Percentiles rank a stretch among this genome's conserved stretches.
Evolutionary conservation across 2,888 invertebrate species (phyloP).

Genomic region (Napeogenes inachia): DNA sequence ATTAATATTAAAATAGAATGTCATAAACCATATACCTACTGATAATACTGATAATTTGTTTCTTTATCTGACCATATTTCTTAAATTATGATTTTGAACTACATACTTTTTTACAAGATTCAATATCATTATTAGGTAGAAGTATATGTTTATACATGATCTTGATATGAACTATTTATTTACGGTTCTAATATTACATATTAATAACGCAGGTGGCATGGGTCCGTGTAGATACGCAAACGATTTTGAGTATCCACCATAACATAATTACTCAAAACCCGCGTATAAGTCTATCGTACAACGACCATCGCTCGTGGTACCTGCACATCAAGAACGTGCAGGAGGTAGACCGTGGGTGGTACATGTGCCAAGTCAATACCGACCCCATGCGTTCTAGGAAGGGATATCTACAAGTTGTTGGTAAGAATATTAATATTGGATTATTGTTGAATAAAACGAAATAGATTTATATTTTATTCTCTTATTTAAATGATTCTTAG

Average conservation of each 20-base stretch:
- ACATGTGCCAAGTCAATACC: constrained; percentile 95
- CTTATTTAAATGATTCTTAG: constrained; percentile 63
- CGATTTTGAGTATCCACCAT: constrained; percentile 93
- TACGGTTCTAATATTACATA: background rate
- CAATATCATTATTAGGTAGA: too few relatives aligned
- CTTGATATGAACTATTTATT: background rate
- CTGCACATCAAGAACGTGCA: constrained; percentile 92
- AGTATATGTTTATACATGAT: too few relatives aligned
- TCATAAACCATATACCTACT: too few relatives aligned
- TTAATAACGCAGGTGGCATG: constrained; percentile 85
- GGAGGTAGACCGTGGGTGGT: constrained; percentile 93
- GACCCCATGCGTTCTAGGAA: constrained; percentile 95
- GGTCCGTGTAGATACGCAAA: constrained; percentile 95
- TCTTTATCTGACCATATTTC: too few relatives aligned
- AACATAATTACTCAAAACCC: constrained; percentile 94
- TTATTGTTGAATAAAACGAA: background rate
- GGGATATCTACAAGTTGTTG: constrained; percentile 93
- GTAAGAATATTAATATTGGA: constrained; percentile 57
- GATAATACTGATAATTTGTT: too few relatives aligned
- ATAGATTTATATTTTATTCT: background rate
- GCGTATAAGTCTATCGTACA: constrained; percentile 90
- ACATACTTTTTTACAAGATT: too few relatives aligned
- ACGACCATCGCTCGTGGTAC: constrained; percentile 94
- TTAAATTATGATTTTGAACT: too few relatives aligned
- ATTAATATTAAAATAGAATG: too few relatives aligned